These are phyloP conservation scores for Amazona vittata DNA, from an alignment of 2,113 vertebrate genomes.

Conservation along the genomic window DNA sequence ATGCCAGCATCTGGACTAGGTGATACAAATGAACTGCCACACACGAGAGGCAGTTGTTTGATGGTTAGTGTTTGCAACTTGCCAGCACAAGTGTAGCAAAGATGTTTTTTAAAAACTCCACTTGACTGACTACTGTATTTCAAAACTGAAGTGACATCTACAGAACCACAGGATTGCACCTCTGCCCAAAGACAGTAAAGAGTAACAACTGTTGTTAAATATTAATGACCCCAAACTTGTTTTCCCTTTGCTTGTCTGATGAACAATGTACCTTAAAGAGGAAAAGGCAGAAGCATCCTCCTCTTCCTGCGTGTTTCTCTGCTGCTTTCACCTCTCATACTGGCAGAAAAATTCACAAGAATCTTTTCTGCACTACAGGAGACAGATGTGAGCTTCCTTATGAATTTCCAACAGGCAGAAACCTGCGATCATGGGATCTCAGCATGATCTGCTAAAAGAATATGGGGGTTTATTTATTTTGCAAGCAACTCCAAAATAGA, in stretches of 20 bases:
- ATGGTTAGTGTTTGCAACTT: conserved; percentile 20
- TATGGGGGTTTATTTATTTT: conserved; percentile 38
- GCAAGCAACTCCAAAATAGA: background rate
- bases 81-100: conserved; percentile 70
- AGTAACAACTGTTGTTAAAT: background rate
- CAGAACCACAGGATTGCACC: conserved; percentile 28
- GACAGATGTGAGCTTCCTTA: conserved; percentile 12
- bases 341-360: conserved; percentile 12
- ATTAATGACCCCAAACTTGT: background rate
- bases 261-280: conserved; percentile 26
- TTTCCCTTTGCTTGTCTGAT: conserved; percentile 11
- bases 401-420: background rate
- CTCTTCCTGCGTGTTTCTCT: background rate
- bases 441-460: background rate
- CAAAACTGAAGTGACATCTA: conserved; percentile 1
- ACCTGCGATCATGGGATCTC: background rate
- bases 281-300: conserved; percentile 3
- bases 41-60: background rate
- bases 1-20: conserved; percentile 84
- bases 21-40: conserved; percentile 55
- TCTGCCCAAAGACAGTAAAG: conserved; percentile 38
- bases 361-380: background rate
- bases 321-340: conserved; percentile 11
- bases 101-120: conserved; percentile 40
- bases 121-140: conserved; percentile 34